Evolutionary conservation across 2,888 invertebrate genomes (phyloP), one percentile per base, ranked within the genome.

Genomic region (Brassicogethes aeneus): DNA sequence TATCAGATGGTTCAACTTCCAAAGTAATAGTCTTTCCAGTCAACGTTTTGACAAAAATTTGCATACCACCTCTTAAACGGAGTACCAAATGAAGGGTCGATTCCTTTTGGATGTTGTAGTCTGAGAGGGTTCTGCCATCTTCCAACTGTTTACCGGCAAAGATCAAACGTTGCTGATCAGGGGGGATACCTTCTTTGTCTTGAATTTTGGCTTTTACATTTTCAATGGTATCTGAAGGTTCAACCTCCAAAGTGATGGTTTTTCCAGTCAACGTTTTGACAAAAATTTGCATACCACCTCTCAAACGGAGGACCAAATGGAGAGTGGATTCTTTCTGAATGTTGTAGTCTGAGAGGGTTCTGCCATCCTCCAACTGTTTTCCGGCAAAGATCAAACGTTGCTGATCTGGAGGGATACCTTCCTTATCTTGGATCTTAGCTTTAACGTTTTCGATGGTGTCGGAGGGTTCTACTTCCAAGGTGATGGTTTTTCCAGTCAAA

Each of bases 381-480:
- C 44, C 44, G 54, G 89, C 89, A 34, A 91, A 90, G 65, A 90
- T 90, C 58, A 89, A 73, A 65, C 89, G 78, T 64, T 90, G 89
- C 66, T 90, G 88, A 68, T 89, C 71, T 64, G 71, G 71, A 15
- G 70, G 70, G 48, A 72, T 71, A 10, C 68, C 68, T 54, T 73
- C 72, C 54, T 72, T 73, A 43, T 73, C 72, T 31, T 61, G 59
- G 33, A 64, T 64, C 65, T 90, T 89, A 0, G 87, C 85, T 65
- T 93, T 93, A 16, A 93, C 91, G 80, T 93, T 91, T 71, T 92
- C 91, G 56, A 92, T 92, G 8, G 89, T 87, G 64, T 92, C 91
- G 1, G 87, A 87, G 39, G 91, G 84, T 53, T 79, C 77, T 1
- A 73, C 72, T 53, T 73, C 73, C 1, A 73, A 47, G 0, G 74